A percentile compares a stretch with the other conserved stretches of the same genome.
These are phyloP conservation scores for Choreutis nemorana DNA, from an alignment of 2,888 invertebrate species.

Conservation along the genomic window DNA sequence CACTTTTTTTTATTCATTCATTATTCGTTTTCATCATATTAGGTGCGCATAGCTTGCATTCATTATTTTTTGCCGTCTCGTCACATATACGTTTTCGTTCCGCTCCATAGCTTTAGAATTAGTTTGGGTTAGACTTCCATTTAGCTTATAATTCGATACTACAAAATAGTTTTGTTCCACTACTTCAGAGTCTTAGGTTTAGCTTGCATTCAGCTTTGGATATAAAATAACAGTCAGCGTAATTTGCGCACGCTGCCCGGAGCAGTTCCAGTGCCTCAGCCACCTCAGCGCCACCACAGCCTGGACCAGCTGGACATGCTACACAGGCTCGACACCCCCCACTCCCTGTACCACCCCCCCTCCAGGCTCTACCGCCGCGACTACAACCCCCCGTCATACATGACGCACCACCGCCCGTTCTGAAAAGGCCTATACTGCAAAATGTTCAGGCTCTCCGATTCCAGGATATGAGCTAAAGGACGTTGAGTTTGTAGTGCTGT, in stretches of 20 bases:
- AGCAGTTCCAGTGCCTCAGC: conserved; percentile 24
- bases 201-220: too few species aligned
- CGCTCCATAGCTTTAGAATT: too few species aligned
- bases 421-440: conserved; percentile 62
- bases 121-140: too few species aligned
- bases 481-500: conserved; percentile 32
- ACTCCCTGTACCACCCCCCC: conserved; percentile 30
- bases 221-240: background rate
- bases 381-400: conserved; percentile 44
- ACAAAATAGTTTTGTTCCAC: too few species aligned
- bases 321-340: conserved; percentile 42
- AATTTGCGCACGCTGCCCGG: conserved; percentile 43
- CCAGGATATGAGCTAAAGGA: conserved; percentile 44
- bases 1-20: too few species aligned
- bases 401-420: conserved; percentile 56
- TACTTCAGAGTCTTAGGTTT: too few species aligned
- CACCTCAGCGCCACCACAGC: conserved; percentile 54
- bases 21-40: too few species aligned
- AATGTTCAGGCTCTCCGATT: conserved; percentile 55
- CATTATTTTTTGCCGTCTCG: too few species aligned
- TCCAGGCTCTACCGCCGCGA: conserved; percentile 41
- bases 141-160: too few species aligned
- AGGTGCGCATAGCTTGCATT: too few species aligned
- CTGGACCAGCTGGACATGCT: conserved; percentile 58
- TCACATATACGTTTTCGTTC: too few species aligned